Percentiles rank a stretch among this genome's conserved stretches.
Evolutionary conservation across 2,113 vertebrate species (phyloP).

Genomic region (Gallinago jamesoni): DNA sequence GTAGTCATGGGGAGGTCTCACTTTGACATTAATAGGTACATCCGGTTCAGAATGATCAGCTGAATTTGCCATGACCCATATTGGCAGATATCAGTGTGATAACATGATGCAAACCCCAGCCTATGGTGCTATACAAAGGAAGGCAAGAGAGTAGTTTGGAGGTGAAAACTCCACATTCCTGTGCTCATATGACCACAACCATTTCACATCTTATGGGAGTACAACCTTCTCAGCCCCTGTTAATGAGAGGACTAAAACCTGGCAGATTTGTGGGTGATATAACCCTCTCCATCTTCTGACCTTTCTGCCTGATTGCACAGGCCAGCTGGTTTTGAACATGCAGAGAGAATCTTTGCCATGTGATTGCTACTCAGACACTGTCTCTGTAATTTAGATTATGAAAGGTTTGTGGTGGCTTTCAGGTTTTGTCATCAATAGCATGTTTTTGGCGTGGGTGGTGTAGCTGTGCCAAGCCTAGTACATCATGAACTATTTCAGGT

Average conservation of each 20-base stretch:
- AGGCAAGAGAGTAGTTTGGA: background rate
- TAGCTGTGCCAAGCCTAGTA: slow-evolving; percentile 20
- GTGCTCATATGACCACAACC: background rate
- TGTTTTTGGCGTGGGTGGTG: slow-evolving; percentile 45
- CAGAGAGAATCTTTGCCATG: slow-evolving; percentile 3
- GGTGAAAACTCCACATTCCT: background rate
- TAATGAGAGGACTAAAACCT: background rate
- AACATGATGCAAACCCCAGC: background rate
- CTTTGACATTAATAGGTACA: background rate
- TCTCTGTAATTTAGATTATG: slow-evolving; percentile 63
- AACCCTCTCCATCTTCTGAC: background rate
- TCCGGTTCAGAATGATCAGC: background rate
- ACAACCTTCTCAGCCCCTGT: background rate
- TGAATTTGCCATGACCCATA: background rate
- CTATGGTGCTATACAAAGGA: background rate
- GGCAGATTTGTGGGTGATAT: background rate
- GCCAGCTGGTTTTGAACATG: background rate
- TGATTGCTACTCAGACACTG: slow-evolving; percentile 44
- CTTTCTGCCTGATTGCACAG: slow-evolving; percentile 11
- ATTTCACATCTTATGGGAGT: background rate
- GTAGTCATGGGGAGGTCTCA: background rate
- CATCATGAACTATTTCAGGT: slow-evolving; percentile 37
- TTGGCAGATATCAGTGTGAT: background rate
- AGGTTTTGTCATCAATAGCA: slow-evolving; percentile 66
- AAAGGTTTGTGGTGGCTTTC: slow-evolving; percentile 67